Conservation (phyloP, 2,113 vertebrate genomes). For the Actinemys pallida region DNA sequence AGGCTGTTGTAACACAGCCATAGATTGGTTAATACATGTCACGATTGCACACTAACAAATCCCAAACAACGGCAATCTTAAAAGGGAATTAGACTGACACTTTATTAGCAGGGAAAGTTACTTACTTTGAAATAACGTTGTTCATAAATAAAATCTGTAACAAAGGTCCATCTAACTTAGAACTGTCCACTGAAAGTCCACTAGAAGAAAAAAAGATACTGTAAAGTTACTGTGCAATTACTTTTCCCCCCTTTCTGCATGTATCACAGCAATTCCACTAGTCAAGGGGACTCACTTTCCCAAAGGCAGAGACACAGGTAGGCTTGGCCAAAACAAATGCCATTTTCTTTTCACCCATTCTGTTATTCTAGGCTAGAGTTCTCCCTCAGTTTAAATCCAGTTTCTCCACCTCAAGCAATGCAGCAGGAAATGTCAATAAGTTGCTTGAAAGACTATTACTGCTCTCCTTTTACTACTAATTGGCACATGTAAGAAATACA, state of each 20-base stretch:
- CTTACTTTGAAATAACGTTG: constrained; percentile 96
- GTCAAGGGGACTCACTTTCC: background rate
- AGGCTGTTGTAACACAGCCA: background rate
- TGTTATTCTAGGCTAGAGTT: background rate
- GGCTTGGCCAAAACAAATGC: background rate
- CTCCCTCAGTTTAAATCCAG: background rate
- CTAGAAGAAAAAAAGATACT: constrained; percentile 77
- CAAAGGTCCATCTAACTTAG: constrained; percentile 90
- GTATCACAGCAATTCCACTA: background rate
- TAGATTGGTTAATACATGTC: background rate
- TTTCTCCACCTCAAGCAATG: background rate
- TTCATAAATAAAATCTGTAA: constrained; percentile 95
- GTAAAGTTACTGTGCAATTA: background rate
- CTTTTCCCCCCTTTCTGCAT: background rate
- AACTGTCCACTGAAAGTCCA: constrained; percentile 86
- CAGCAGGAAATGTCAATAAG: background rate
- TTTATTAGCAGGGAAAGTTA: constrained; percentile 34
- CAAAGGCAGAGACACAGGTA: background rate
- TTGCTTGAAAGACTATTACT: background rate
- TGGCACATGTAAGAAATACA: background rate
- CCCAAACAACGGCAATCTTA: background rate
- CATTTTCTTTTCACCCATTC: background rate
- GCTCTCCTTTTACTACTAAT: background rate
- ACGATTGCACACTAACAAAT: background rate
- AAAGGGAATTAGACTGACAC: background rate